Evolutionary conservation across 2,888 invertebrate species (phyloP).

Genomic region (Pyralis farinalis): DNA sequence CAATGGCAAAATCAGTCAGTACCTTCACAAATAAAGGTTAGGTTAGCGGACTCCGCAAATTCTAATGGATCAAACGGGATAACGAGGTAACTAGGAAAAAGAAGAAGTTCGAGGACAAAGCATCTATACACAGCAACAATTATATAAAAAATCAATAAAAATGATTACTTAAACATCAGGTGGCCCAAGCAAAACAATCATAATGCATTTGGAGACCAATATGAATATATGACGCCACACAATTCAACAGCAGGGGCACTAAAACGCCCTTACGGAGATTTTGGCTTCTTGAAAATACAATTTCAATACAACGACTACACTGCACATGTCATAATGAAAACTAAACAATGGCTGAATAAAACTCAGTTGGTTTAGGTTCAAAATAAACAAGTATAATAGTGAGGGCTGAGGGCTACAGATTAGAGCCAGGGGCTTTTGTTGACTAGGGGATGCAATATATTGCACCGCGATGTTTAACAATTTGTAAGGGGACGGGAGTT

Average conservation of each 20-base stretch:
- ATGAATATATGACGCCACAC: constrained; percentile 5
- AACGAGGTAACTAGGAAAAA: too few species aligned
- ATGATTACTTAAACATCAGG: background rate
- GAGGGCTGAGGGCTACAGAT: constrained; percentile 21
- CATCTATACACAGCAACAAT: too few species aligned
- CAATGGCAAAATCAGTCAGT: too few species aligned
- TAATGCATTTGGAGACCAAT: background rate
- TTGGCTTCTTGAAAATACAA: constrained; percentile 17
- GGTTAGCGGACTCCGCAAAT: too few species aligned
- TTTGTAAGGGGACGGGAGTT: constrained; percentile 1
- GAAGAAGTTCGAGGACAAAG: too few species aligned
- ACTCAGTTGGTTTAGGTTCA: constrained; percentile 27
- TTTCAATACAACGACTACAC: constrained; percentile 19
- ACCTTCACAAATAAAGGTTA: too few species aligned
- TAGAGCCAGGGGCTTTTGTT: constrained; percentile 13
- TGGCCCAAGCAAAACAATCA: background rate
- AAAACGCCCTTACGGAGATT: constrained; percentile 3
- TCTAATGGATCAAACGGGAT: too few species aligned
- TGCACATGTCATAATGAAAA: constrained; percentile 32
- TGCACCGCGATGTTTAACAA: background rate
- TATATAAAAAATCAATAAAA: background rate
- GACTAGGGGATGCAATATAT: background rate
- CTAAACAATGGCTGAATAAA: constrained; percentile 25
- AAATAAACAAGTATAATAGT: constrained; percentile 24
- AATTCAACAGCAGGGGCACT: constrained; percentile 5